Percentiles rank a stretch among this genome's conserved stretches.
Conservation (phyloP, 2,113 vertebrate genomes). For the Saccopteryx bilineata region DNA sequence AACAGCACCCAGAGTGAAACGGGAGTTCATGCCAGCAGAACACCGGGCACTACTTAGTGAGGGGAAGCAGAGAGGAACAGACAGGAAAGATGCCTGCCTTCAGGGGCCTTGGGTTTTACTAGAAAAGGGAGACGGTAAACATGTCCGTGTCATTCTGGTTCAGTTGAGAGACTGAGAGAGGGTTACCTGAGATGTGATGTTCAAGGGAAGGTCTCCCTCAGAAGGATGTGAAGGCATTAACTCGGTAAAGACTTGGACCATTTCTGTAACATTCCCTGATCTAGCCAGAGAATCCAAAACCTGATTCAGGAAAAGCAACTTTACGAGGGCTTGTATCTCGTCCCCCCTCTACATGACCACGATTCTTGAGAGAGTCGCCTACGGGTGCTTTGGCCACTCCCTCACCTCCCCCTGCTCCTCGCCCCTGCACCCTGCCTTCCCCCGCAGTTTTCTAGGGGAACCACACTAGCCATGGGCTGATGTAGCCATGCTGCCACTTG, state of each 20-base stretch:
- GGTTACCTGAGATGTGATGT: neutral
- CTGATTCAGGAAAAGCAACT: neutral
- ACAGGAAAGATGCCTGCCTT: neutral
- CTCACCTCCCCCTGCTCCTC: neutral
- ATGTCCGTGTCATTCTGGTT: neutral
- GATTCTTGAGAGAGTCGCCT: neutral
- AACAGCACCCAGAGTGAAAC: neutral
- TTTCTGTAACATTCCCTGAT: neutral
- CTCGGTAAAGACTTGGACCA: neutral
- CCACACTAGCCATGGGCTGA: neutral
- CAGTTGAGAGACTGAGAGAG: neutral
- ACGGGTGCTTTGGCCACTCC: rapidly evolving
- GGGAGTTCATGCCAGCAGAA: neutral
- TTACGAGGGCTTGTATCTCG: neutral
- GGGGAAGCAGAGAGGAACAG: neutral
- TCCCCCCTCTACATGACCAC: too few species aligned
- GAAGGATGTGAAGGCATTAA: neutral
- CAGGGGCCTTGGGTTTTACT: neutral
- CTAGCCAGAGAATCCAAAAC: neutral
- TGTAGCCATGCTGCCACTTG: neutral
- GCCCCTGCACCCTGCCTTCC: neutral
- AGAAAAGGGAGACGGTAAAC: neutral
- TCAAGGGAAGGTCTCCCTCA: neutral
- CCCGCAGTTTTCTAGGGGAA: neutral
- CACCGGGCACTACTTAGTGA: neutral